Conservation (phyloP, 1,140 invertebrate species). For the Drosophila seguyi region DNA sequence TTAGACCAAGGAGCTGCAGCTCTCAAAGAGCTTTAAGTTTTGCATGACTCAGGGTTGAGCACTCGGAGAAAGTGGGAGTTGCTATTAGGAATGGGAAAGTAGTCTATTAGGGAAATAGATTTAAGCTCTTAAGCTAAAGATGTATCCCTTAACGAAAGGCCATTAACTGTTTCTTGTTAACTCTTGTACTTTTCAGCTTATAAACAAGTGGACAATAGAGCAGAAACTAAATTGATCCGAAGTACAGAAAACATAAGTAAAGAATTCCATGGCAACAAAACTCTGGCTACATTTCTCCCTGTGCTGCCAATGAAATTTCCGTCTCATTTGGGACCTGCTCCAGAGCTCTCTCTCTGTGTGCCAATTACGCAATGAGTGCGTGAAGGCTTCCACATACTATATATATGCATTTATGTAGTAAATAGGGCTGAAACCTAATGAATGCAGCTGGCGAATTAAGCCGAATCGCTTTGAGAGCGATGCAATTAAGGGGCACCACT, state of each 20-base stretch:
- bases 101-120: too few species aligned
- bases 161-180: too few species aligned
- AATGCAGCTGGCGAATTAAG: conserved; percentile 33
- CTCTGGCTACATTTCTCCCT: background rate
- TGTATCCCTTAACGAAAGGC: too few species aligned
- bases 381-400: conserved; percentile 18
- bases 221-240: too few species aligned
- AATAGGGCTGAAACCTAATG: conserved; percentile 17
- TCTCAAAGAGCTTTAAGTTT: conserved; percentile 37
- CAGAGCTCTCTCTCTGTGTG: conserved; percentile 20
- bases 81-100: too few species aligned
- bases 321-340: conserved; percentile 36
- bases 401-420: conserved; percentile 6
- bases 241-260: too few species aligned
- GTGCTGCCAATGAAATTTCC: conserved; percentile 37
- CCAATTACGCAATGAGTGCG: conserved; percentile 55
- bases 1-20: conserved; percentile 35
- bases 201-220: background rate
- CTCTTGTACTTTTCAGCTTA: background rate
- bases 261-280: too few species aligned
- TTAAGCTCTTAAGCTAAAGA: background rate
- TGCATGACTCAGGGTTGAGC: background rate
- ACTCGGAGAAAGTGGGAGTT: background rate
- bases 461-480: conserved; percentile 21
- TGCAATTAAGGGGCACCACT: conserved; percentile 10